Conservation (phyloP, 1,140 invertebrate species). For the Druon quercuslanigerum region DNA sequence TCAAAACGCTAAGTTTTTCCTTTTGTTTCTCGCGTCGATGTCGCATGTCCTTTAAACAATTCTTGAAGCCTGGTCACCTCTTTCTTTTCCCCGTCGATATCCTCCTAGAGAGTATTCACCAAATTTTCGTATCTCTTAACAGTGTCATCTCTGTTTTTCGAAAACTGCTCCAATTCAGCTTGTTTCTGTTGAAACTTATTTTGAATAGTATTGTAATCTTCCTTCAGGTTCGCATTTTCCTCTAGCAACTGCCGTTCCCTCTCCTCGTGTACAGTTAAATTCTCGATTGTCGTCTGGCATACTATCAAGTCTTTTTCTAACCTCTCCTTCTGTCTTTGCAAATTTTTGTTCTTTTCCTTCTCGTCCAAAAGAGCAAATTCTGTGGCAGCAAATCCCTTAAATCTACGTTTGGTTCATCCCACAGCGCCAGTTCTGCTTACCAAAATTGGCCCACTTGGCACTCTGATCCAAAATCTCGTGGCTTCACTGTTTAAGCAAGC, state of each 20-base stretch:
- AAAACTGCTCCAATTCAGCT: slow-evolving; percentile 63
- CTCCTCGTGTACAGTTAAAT: slow-evolving; percentile 42
- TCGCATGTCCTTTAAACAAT: slow-evolving; percentile 45
- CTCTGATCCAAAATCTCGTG: no score
- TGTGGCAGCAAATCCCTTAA: no score
- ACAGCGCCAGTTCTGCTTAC: no score
- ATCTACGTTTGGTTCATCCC: no score
- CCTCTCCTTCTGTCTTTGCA: neutral
- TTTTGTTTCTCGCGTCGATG: slow-evolving; percentile 35
- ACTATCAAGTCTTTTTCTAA: neutral
- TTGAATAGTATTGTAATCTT: slow-evolving; percentile 41
- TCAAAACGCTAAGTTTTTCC: neutral
- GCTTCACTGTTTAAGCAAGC: no score
- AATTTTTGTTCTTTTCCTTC: no score
- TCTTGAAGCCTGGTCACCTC: slow-evolving; percentile 59
- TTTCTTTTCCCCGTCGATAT: slow-evolving; percentile 55
- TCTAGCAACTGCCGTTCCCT: slow-evolving; percentile 43
- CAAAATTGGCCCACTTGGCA: no score
- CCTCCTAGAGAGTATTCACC: slow-evolving; percentile 55
- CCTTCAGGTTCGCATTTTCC: slow-evolving; percentile 54
- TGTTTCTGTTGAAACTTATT: slow-evolving; percentile 51
- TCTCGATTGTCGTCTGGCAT: slow-evolving; percentile 11
- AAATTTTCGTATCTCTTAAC: slow-evolving; percentile 62
- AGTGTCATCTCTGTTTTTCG: slow-evolving; percentile 59
- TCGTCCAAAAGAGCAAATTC: no score